Evolutionary conservation across 2,797 vertebrate genomes (phyloP).

Genomic region (Eospalax fontanierii): DNA sequence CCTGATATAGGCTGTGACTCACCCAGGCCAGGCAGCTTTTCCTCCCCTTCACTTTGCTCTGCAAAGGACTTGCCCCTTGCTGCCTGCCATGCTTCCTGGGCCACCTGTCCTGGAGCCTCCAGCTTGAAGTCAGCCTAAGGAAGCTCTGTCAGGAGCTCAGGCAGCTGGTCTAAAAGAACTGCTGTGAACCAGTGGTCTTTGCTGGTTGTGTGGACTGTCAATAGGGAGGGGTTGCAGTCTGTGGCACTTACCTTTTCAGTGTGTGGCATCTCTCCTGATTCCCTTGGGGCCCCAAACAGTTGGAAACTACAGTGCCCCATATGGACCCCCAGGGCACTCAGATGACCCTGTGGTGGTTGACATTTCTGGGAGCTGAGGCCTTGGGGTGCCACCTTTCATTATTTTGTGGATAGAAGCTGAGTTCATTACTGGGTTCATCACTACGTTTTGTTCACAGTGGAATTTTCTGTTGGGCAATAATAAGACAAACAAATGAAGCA

Average conservation of each 20-base stretch:
- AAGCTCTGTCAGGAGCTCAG: no score
- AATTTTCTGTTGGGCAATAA: background rate
- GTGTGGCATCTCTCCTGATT: background rate
- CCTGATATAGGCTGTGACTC: background rate
- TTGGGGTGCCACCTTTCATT: no score
- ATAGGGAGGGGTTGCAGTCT: fast-evolving
- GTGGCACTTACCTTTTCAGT: fast-evolving
- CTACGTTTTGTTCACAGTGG: no score
- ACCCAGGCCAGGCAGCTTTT: background rate
- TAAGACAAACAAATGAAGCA: background rate
- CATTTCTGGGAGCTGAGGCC: background rate
- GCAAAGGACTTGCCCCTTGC: background rate
- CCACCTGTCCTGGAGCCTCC: background rate
- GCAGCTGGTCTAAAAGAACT: fast-evolving
- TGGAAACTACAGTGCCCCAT: background rate
- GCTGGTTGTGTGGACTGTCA: fast-evolving
- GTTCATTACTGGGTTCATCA: no score
- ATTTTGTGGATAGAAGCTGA: no score
- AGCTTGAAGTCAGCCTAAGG: background rate
- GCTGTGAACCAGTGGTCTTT: background rate
- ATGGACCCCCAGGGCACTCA: background rate
- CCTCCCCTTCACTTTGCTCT: background rate
- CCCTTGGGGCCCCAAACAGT: background rate
- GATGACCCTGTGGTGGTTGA: background rate
- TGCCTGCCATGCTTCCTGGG: background rate